A percentile compares a stretch with the other conserved stretches of the same genome.
Evolutionary conservation across 2,888 invertebrate genomes (phyloP).

Genomic region (Hemistola chrysoprasaria): DNA sequence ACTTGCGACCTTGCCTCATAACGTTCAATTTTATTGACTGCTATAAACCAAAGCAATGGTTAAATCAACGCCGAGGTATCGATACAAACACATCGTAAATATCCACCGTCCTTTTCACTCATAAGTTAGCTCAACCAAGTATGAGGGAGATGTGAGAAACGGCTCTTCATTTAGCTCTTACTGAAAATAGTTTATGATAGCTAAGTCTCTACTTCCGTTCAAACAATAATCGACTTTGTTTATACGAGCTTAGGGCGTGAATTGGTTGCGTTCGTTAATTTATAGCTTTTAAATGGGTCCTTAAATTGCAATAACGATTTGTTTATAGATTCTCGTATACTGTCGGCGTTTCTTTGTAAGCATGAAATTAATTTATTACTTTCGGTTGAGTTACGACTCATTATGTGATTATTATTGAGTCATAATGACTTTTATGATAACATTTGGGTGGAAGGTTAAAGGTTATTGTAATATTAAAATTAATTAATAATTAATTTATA

Average conservation of each 20-base stretch:
- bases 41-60: slow-evolving; percentile 81
- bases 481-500: too few species aligned
- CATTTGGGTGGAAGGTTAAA: slow-evolving; percentile 19
- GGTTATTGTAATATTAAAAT: slow-evolving; percentile 1
- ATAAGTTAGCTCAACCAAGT: slow-evolving; percentile 18
- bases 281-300: slow-evolving; percentile 80
- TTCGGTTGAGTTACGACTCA: slow-evolving; percentile 37
- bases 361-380: slow-evolving; percentile 58
- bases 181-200: slow-evolving; percentile 80
- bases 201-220: slow-evolving; percentile 40
- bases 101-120: slow-evolving; percentile 51
- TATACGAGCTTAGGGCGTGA: slow-evolving; percentile 27
- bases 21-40: slow-evolving; percentile 81
- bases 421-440: slow-evolving; percentile 39
- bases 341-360: slow-evolving; percentile 56
- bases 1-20: slow-evolving; percentile 81
- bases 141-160: slow-evolving; percentile 45
- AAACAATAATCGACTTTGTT: slow-evolving; percentile 46
- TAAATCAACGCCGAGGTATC: slow-evolving; percentile 79
- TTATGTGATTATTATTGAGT: slow-evolving; percentile 40
- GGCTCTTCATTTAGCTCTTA: slow-evolving; percentile 69
- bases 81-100: slow-evolving; percentile 79
- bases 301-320: slow-evolving; percentile 82
- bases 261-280: slow-evolving; percentile 44
- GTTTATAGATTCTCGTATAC: slow-evolving; percentile 66